These are phyloP conservation scores for Drosophila falleni DNA, from an alignment of 2,888 invertebrate genomes.

Conservation along the genomic window DNA sequence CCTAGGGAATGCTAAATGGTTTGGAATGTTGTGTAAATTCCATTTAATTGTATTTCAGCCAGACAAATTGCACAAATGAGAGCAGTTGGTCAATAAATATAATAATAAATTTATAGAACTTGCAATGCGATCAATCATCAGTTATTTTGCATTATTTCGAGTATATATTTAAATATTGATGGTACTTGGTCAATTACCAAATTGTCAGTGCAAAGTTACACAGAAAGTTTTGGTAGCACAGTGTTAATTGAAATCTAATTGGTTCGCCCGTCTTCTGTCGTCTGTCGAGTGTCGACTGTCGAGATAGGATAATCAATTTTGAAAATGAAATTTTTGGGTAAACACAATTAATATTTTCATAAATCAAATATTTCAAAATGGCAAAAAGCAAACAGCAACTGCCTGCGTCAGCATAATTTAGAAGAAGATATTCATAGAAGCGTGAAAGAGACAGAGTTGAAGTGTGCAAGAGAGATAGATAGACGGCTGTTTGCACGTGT, in stretches of 20 bases:
- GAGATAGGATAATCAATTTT: constrained; percentile 48
- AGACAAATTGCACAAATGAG: constrained; percentile 1
- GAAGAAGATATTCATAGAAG: constrained; percentile 6
- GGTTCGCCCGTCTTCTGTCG: not conserved
- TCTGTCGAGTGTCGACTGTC: constrained; percentile 1
- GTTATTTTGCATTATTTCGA: not conserved
- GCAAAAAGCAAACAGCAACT: constrained; percentile 34
- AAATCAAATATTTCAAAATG: constrained; percentile 46
- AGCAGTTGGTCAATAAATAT: not conserved
- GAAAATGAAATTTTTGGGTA: constrained; percentile 48
- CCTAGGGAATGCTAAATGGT: not conserved
- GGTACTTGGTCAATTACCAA: constrained; percentile 18
- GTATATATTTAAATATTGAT: constrained; percentile 38
- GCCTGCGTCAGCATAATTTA: constrained; percentile 52
- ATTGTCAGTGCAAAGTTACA: constrained; percentile 10
- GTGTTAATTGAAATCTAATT: constrained; percentile 52
- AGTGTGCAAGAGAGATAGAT: not conserved
- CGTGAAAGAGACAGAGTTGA: not conserved
- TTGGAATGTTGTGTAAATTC: constrained; percentile 8
- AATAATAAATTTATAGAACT: constrained; percentile 18
- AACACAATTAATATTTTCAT: constrained; percentile 58
- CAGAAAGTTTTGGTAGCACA: constrained; percentile 23
- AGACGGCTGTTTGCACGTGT: constrained; percentile 17
- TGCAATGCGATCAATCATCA: constrained; percentile 26
- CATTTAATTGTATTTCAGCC: constrained; percentile 3